Evolutionary conservation across 2,888 invertebrate species (phyloP), one percentile per base, ranked within the genome.

Genomic region (Alviniconcha strummeri): DNA sequence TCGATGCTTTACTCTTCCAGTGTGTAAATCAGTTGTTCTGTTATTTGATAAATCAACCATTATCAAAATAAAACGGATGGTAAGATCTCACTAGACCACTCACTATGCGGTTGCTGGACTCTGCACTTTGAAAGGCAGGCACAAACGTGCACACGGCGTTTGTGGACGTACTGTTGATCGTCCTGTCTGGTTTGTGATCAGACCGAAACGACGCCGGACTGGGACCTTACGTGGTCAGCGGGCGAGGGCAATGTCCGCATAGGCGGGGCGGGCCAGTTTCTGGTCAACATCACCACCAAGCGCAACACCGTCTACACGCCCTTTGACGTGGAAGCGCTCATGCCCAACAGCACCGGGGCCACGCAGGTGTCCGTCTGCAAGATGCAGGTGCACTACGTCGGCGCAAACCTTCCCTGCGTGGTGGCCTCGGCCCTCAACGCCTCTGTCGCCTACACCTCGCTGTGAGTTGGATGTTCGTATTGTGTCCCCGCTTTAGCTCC

Each of bases 321-420:
- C 52, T 89, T 92, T 87, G 86, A 89, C 82, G 85, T 93, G 19
- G 92, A 92, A 87, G 89, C 91, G 78, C 88, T 92, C 5, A 89
- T 91, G 89, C 92, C 92, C 1, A 84, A 86, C 64, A 77, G 78
- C 19, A 84, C 85, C 8, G 84, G 85, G 17, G 78, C 80, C 7
- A 84, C 88, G 19, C 79, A 87, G 72, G 79, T 86, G 56, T 84
- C 88, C 80, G 85, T 90, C 17, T 88, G 89, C 71, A 89, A 89
- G 67, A 85, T 93, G 17, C 69, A 83, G 79, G 84, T 92, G 57
- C 69, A 86, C 13, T 88, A 85, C 19, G 90, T 88, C 4, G 93
- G 93, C 6, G 85, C 81, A 60, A 93, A 93, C 85, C 78, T 91
- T 9, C 91, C 92, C 0, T 93, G 93, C 84, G 57, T 91, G 6